Evolutionary conservation across 2,797 vertebrate genomes (phyloP).

Genomic region (Megaceryle alcyon): DNA sequence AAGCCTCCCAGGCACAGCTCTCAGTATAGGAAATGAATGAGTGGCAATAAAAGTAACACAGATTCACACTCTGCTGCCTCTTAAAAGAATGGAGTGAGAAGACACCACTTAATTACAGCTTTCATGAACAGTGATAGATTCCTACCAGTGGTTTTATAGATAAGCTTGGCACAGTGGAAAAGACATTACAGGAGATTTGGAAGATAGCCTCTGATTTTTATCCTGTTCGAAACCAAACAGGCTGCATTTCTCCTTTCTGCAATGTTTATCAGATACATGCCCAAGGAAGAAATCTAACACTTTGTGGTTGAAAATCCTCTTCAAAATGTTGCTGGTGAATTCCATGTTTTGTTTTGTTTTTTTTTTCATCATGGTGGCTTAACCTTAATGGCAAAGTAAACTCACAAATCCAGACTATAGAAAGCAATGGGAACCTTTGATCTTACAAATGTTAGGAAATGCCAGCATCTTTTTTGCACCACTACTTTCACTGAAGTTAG

Average conservation of each 20-base stretch:
- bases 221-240: neutral
- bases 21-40: constrained; percentile 4
- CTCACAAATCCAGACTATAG: neutral
- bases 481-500: neutral
- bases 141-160: neutral
- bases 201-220: constrained; percentile 6
- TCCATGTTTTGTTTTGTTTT: neutral
- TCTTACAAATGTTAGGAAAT: neutral
- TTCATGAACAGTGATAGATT: constrained; percentile 13
- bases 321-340: neutral
- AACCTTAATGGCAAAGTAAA: neutral
- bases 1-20: neutral
- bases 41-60: neutral
- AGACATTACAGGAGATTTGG: neutral
- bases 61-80: neutral
- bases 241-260: neutral
- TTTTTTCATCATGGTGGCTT: neutral
- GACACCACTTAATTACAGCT: neutral
- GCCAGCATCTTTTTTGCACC: neutral
- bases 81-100: neutral
- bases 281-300: neutral
- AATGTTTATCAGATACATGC: neutral
- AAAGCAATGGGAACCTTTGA: neutral
- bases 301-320: neutral
- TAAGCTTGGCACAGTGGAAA: neutral